Base-by-base conservation (phyloP, 2,888 invertebrate genomes). In the Leptinotarsa haldemani region DNA sequence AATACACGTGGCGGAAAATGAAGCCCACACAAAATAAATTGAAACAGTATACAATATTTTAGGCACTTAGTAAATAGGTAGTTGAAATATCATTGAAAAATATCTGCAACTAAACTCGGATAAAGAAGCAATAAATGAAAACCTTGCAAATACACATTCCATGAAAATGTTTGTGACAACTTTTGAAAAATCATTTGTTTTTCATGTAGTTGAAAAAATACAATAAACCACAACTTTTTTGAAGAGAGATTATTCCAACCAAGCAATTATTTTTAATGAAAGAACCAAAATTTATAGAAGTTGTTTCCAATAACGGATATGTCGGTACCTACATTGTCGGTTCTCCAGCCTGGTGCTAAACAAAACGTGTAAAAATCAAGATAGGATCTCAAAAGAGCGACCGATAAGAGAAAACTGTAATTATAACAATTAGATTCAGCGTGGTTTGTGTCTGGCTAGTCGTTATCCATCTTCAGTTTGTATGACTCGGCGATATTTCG, bases 351-450 rank as follows among this genome's bases (percentile, higher is more conserved):
- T 52, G 71, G 47, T 65, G 75, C 72, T 76, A 74, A 76, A 71
- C 76, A 75, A 77, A 72, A 73, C 48, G 77, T 72, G 73, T 77
- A 79, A 79, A 79, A 80, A 80, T 80, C 79, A 74, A 80, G 80
- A 70, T 70, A 75, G 78, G 77, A 70, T 70, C 61, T 67, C 71
- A 71, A 74, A 80, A 78, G 74, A 74, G 72, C 75, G 77, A 70
- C 66, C 75, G 77, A 79, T 78, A 75, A 79, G 76, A 79, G 74
- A 63, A 70, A 78, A 79, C 72, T 75, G 77, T 80, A 81, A 81
- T 81, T 81, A 80, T 78, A 77, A 81, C 78, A 80, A 80, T 80
- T 81, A 80, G 79, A 78, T 70, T 76, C 77, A 74, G 73, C 71
- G 74, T 69, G 76, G 73, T 78, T 80, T 79, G 77, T 79, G 40